Evolutionary conservation across 2,888 invertebrate genomes (phyloP).

Genomic region (Trichopria drosophilae): DNA sequence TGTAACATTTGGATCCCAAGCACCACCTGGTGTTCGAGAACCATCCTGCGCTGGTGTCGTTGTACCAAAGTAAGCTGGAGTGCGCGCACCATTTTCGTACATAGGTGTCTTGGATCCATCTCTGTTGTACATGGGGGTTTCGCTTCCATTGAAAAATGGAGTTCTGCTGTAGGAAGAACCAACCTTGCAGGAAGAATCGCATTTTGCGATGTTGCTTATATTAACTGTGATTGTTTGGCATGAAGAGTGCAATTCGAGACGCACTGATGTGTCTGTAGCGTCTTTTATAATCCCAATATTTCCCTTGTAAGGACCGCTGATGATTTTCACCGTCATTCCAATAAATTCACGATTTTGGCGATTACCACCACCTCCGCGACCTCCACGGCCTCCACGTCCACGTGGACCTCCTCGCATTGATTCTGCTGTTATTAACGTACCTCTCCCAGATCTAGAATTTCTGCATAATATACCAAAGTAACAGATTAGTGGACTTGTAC

Average conservation of each 20-base stretch:
- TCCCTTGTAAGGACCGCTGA: conserved; percentile 65
- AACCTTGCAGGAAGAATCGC: conserved; percentile 35
- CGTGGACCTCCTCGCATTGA: too few species aligned
- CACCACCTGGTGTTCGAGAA: conserved; percentile 59
- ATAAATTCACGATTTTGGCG: conserved; percentile 59
- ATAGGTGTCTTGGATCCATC: too few species aligned
- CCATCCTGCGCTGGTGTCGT: conserved; percentile 64
- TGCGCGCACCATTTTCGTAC: conserved; percentile 52
- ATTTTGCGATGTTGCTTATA: conserved; percentile 44
- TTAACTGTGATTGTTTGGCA: conserved; percentile 67
- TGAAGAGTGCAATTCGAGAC: conserved; percentile 66
- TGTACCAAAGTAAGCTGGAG: conserved; percentile 63
- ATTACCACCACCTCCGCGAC: conserved; percentile 36
- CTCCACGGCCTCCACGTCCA: conserved; percentile 37
- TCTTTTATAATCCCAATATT: conserved; percentile 68
- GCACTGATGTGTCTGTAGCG: conserved; percentile 64
- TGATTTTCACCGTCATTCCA: conserved; percentile 66
- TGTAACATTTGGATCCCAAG: conserved; percentile 63
- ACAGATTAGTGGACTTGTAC: too few species aligned
- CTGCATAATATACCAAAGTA: too few species aligned
- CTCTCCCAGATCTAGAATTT: too few species aligned
- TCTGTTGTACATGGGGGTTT: too few species aligned
- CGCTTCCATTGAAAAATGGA: conserved; percentile 26
- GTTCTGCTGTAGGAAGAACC: conserved; percentile 33
- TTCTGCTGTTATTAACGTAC: background rate